Percentiles rank a stretch among this genome's conserved stretches.
Evolutionary conservation across 2,797 vertebrate species (phyloP).

Genomic region (Iguana delicatissima): DNA sequence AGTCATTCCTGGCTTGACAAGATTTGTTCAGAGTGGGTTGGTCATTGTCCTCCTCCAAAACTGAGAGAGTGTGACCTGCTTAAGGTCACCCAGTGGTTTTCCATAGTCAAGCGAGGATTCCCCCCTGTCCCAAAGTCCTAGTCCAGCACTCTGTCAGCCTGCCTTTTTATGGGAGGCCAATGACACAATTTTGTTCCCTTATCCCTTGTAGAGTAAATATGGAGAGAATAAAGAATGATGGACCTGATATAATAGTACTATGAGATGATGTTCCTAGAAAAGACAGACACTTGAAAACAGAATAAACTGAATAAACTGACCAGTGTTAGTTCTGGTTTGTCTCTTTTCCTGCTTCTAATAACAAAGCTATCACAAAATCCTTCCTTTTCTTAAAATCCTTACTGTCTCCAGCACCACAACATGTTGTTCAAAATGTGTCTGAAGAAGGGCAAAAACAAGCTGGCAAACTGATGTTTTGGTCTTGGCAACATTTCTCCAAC

Average conservation of each 20-base stretch:
- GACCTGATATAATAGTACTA: too few species aligned
- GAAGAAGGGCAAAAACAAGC: neutral
- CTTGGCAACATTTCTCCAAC: slow-evolving; percentile 34
- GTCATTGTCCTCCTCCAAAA: neutral
- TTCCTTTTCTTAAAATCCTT: neutral
- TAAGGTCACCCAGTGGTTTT: too few species aligned
- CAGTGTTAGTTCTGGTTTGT: neutral
- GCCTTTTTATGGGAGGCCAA: too few species aligned
- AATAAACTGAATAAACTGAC: neutral
- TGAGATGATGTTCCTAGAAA: too few species aligned
- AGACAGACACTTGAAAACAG: neutral
- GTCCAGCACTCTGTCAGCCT: too few species aligned
- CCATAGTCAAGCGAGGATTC: too few species aligned
- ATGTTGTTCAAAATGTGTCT: neutral
- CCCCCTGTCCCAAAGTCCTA: too few species aligned
- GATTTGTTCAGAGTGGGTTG: neutral
- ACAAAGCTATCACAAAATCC: neutral
- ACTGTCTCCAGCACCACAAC: neutral
- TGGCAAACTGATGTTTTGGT: slow-evolving; percentile 9
- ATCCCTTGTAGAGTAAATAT: too few species aligned
- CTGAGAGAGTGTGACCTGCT: too few species aligned
- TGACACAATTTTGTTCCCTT: too few species aligned
- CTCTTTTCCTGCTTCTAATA: neutral
- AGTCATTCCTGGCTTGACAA: neutral
- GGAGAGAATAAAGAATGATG: too few species aligned